phyloP scores from a whole-genome alignment of 2,797 vertebrate genomes.

The Delichon dasypus region DNA sequence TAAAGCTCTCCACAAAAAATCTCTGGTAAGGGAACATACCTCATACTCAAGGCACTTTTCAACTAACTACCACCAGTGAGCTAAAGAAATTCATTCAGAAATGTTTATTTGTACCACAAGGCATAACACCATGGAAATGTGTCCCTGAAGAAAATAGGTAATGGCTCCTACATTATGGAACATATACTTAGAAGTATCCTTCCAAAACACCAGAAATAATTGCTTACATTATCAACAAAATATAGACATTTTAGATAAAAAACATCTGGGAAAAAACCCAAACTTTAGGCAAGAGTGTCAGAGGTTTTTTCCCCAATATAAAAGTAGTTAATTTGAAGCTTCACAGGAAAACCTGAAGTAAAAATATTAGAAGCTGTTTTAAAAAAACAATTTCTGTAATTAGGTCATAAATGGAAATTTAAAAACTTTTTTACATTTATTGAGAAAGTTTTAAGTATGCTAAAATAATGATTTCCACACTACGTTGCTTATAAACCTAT shows the following conservation, averaged over 20 bases:
- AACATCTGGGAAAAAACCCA: neutral
- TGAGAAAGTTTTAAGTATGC: neutral
- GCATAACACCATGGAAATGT: neutral
- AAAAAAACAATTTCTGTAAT: neutral
- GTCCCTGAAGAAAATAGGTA: neutral
- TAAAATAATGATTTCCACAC: neutral
- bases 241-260: neutral
- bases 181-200: neutral
- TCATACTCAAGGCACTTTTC: neutral
- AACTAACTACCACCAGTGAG: neutral
- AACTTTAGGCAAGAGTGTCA: neutral
- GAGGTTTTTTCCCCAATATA: neutral
- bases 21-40: neutral
- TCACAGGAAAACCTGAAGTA: neutral
- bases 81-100: neutral
- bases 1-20: neutral
- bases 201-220: neutral
- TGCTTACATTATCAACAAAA: neutral
- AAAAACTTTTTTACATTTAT: neutral
- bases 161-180: neutral
- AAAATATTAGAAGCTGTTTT: neutral
- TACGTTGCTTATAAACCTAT: neutral
- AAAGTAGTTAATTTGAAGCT: neutral
- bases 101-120: neutral
- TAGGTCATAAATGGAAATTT: neutral